Conservation (phyloP, 2,113 vertebrate genomes). For the Raja brachyura region DNA sequence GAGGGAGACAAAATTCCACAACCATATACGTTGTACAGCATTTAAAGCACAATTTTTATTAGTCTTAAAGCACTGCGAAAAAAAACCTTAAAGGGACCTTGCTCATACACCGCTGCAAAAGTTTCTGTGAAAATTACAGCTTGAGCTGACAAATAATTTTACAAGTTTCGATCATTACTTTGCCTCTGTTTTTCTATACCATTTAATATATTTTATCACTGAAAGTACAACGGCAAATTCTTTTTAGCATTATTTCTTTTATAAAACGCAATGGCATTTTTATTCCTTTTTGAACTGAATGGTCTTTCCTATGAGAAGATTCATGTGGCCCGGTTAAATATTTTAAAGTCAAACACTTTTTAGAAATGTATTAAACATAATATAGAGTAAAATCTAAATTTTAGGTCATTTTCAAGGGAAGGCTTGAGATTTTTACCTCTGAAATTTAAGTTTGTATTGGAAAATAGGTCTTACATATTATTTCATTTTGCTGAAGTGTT, state of each 20-base stretch:
- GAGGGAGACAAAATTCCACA: conserved; percentile 44
- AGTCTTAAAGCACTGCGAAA: background rate
- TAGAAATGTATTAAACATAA: background rate
- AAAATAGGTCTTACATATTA: background rate
- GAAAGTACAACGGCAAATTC: background rate
- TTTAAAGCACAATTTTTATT: conserved; percentile 24
- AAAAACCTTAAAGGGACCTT: background rate
- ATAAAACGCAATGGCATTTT: background rate
- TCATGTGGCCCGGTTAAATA: background rate
- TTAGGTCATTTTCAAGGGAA: background rate
- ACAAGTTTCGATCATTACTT: background rate
- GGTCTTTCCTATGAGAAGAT: background rate
- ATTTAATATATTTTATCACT: background rate
- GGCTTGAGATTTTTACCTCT: background rate
- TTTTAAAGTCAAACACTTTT: background rate
- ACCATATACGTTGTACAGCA: background rate
- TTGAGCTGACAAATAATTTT: background rate
- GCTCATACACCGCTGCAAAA: background rate
- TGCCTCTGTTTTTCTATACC: background rate
- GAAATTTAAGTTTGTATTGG: background rate
- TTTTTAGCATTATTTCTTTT: background rate
- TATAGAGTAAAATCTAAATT: background rate
- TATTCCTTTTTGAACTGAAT: background rate
- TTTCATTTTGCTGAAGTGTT: background rate
- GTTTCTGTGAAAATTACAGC: background rate